Conservation (phyloP, 2,888 invertebrate species). For the Eupithecia tripunctaria region DNA sequence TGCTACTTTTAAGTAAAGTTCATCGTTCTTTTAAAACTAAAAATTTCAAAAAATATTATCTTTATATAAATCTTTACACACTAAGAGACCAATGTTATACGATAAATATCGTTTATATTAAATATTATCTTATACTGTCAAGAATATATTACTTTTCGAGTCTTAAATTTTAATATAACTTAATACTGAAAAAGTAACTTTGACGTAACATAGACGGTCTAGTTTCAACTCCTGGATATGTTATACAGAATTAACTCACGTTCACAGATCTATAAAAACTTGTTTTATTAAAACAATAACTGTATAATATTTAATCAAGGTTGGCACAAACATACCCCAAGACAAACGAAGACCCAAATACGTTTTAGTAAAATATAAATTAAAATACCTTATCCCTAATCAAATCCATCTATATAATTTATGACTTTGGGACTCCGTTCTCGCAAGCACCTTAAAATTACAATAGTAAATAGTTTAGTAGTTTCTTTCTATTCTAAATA, state of each 20-base stretch:
- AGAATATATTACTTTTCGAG: conserved; percentile 72
- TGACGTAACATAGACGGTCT: conserved; percentile 55
- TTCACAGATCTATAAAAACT: conserved; percentile 35
- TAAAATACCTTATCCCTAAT: conserved; percentile 70
- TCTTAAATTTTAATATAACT: conserved; percentile 71
- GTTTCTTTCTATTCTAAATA: conserved; percentile 61
- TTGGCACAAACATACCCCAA: conserved; percentile 77
- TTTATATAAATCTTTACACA: conserved; percentile 66
- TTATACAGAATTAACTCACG: conserved; percentile 33
- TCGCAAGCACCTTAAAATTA: conserved; percentile 73
- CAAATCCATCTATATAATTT: conserved; percentile 38
- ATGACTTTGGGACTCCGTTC: conserved; percentile 63
- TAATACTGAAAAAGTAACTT: conserved; percentile 80
- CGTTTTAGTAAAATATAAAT: conserved; percentile 39
- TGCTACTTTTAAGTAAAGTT: conserved; percentile 34
- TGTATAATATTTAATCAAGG: conserved; percentile 48
- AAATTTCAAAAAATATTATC: conserved; percentile 58
- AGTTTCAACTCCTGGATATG: conserved; percentile 74
- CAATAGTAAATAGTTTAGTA: conserved; percentile 51
- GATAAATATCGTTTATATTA: conserved; percentile 53
- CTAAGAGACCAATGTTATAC: conserved; percentile 63
- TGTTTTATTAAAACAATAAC: conserved; percentile 29
- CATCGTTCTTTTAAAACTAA: conserved; percentile 44
- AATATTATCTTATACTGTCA: conserved; percentile 56
- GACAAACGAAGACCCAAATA: conserved; percentile 66